phyloP scores from a whole-genome alignment of 1,140 invertebrate genomes.

The Trichogramma pretiosum region DNA sequence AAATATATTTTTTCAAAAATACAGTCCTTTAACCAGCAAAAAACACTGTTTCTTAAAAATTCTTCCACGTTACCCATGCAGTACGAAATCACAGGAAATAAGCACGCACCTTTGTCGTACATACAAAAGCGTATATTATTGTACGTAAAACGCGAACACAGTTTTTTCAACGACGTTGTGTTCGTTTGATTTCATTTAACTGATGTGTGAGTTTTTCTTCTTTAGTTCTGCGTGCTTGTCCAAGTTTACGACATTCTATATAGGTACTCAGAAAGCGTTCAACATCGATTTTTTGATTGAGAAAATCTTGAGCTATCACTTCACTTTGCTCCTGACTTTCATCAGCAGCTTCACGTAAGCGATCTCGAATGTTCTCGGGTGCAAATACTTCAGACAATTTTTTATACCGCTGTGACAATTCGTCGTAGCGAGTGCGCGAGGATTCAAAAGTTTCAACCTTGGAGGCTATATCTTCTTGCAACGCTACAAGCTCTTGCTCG shows the following conservation, averaged over 20 bases:
- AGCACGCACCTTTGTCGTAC: too few species aligned
- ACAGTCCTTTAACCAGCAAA: too few species aligned
- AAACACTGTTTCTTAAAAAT: too few species aligned
- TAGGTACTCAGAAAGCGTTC: conserved; percentile 65
- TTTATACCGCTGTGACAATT: conserved; percentile 57
- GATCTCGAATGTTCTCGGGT: conserved; percentile 64
- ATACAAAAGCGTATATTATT: too few species aligned
- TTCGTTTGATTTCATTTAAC: conserved; percentile 56
- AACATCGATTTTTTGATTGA: conserved; percentile 63
- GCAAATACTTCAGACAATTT: conserved; percentile 62
- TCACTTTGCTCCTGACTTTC: conserved; percentile 67
- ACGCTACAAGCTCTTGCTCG: conserved; percentile 52
- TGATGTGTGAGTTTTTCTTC: conserved; percentile 69
- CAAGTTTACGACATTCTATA: conserved; percentile 58
- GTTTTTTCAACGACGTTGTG: conserved; percentile 6
- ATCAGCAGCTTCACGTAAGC: conserved; percentile 51
- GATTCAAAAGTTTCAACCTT: conserved; percentile 58
- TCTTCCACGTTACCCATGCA: too few species aligned
- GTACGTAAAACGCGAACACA: conserved; percentile 5
- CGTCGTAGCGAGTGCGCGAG: conserved; percentile 61
- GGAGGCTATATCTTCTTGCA: conserved; percentile 53
- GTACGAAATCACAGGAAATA: too few species aligned
- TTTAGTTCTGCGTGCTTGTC: conserved; percentile 63
- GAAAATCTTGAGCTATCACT: conserved; percentile 62
- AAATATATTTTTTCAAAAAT: too few species aligned